Base-by-base conservation (phyloP, 2,888 invertebrate species). In the Apamea epomidion region DNA sequence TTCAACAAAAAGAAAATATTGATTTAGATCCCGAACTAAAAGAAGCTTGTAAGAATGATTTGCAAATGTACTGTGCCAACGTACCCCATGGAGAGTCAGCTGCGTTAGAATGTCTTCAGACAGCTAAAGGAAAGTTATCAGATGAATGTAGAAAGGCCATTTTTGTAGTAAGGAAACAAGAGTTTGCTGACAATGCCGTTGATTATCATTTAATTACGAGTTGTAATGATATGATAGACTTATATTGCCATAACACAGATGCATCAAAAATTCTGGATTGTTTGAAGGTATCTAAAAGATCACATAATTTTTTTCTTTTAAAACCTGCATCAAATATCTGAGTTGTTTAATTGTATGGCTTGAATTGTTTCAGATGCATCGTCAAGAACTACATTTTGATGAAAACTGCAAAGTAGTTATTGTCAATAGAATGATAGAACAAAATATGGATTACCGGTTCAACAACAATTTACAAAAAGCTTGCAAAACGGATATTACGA, bases 1-100 rank as follows among this genome's bases (percentile, higher is more conserved):
- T 99, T 91, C 99, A 99, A 92, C 98, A 99, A 94, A 98, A 99
- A 87, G 99, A 99, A 96, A 99, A 98, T 92, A 98, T 99, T 86
- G 98, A 98, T 85, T 97, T 99, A 83, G 99, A 99, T 96, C 98
- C 99, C 0, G 98, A 98, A 89, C 95, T 99, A 77, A 99, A 98
- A 92, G 98, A 98, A 86, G 98, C 98, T 10, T 99, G 99, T 94
- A 97, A 97, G 78, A 94, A 95, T 58, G 99, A 99, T 93, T 98
- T 99, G 45, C 97, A 97, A 84, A 97, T 97, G 68, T 97, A 97
- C 81, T 99, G 99, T 93, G 94, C 96, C 18, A 97, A 98, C 84
- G 97, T 98, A 29, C 97, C 97, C 69, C 97, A 98, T 90, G 98
- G 98, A 74, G 98, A 98, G 91, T 97, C 97, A 12, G 95, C 98